phyloP scores from a whole-genome alignment of 2,888 invertebrate species.

The Furcula furcula region DNA sequence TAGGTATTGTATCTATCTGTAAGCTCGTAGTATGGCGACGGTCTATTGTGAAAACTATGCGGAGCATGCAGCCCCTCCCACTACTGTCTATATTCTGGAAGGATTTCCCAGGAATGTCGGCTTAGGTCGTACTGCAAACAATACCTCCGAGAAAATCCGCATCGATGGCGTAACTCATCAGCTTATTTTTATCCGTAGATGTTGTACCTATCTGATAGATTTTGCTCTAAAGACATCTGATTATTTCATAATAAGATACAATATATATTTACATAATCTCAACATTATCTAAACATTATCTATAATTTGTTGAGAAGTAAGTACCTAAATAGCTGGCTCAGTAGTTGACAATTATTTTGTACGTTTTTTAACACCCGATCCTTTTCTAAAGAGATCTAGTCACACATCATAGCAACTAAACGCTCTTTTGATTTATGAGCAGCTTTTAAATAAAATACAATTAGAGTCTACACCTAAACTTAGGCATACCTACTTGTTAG shows the following conservation, averaged over 20 bases:
- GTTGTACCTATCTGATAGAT: slow-evolving; percentile 14
- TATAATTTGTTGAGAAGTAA: no score
- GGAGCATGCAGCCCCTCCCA: slow-evolving; percentile 53
- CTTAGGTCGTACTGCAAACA: slow-evolving; percentile 14
- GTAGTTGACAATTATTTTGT: no score
- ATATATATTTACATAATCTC: no score
- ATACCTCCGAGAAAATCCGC: slow-evolving; percentile 17
- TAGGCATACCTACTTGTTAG: not conserved
- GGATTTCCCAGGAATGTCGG: slow-evolving; percentile 23
- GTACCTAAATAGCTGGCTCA: no score
- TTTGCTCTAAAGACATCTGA: slow-evolving; percentile 9
- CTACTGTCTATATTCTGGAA: slow-evolving; percentile 22
- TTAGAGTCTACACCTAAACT: not conserved
- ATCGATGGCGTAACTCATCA: slow-evolving; percentile 26
- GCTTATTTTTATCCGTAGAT: slow-evolving; percentile 26
- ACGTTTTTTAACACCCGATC: no score
- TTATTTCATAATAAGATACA: slow-evolving; percentile 33
- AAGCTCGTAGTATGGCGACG: slow-evolving; percentile 27
- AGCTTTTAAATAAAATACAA: not conserved
- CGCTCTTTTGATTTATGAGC: no score
- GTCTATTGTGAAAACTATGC: slow-evolving; percentile 34
- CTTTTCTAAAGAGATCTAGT: no score
- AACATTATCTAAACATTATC: no score
- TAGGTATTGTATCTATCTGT: no score
- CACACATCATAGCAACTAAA: no score